These are phyloP conservation scores for Volucella zonaria DNA, from an alignment of 2,888 invertebrate genomes.

Conservation along the genomic window DNA sequence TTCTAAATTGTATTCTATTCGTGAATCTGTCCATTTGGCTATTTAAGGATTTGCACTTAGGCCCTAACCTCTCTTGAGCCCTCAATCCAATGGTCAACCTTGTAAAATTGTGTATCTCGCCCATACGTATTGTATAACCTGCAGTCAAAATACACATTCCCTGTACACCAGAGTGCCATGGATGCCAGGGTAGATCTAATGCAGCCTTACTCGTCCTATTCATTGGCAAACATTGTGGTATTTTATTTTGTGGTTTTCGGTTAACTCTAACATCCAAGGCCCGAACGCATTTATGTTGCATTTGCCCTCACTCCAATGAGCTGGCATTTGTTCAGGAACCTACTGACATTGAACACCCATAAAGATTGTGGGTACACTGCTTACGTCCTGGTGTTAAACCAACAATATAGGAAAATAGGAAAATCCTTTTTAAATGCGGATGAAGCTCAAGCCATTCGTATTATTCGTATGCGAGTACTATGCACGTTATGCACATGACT, in stretches of 20 bases:
- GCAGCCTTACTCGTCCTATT: constrained; percentile 50
- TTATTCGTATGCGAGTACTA: no score
- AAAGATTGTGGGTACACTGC: constrained; percentile 57
- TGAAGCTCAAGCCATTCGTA: no score
- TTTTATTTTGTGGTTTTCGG: constrained; percentile 60
- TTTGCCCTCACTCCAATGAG: constrained; percentile 21
- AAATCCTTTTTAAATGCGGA: constrained; percentile 65
- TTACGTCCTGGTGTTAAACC: constrained; percentile 63
- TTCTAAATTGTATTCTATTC: constrained; percentile 57
- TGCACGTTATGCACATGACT: no score
- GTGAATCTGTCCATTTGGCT: constrained; percentile 66
- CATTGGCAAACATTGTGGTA: constrained; percentile 59
- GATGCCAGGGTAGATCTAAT: constrained; percentile 50
- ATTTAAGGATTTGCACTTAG: constrained; percentile 69
- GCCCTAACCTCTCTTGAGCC: constrained; percentile 37
- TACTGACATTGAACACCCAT: constrained; percentile 66
- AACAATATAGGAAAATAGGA: constrained; percentile 64
- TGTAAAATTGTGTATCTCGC: constrained; percentile 20
- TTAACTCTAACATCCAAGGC: constrained; percentile 32
- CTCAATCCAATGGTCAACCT: constrained; percentile 1
- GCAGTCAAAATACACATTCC: no score
- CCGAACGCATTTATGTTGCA: constrained; percentile 54
- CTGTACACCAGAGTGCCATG: constrained; percentile 36
- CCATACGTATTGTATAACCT: background rate
- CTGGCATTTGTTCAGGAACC: constrained; percentile 56